Conservation (phyloP, 2,113 vertebrate species). For the Danio rerio region DNA sequence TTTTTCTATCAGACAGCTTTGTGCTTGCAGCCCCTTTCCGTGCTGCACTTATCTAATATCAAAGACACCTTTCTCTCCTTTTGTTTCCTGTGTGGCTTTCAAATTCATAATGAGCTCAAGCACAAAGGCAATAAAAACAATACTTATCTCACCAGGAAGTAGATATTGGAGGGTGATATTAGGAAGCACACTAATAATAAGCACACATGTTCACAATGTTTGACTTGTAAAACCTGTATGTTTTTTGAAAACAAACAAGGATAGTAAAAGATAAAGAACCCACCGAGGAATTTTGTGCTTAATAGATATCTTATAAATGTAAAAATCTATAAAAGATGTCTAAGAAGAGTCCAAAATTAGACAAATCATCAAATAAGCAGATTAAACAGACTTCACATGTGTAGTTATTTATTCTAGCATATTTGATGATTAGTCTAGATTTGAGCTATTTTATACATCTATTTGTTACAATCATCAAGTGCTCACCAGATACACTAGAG, state of each 20-base stretch:
- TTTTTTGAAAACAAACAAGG: background rate
- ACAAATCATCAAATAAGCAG: too few species aligned
- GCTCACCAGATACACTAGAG: too few species aligned
- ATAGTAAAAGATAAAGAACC: background rate
- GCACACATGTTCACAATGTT: slow-evolving; percentile 2
- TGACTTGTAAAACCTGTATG: background rate
- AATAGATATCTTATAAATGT: too few species aligned
- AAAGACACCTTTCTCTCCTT: slow-evolving; percentile 38
- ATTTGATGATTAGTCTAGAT: too few species aligned
- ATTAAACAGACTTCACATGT: too few species aligned
- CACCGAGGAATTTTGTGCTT: too few species aligned
- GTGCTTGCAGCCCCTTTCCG: slow-evolving; percentile 19
- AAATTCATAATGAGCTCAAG: slow-evolving; percentile 39
- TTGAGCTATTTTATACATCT: too few species aligned
- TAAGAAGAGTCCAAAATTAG: too few species aligned
- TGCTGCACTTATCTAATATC: slow-evolving; percentile 44
- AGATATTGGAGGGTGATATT: background rate
- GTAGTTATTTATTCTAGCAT: too few species aligned
- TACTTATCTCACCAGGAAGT: slow-evolving; percentile 34
- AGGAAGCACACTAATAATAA: slow-evolving; percentile 37
- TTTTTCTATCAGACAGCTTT: slow-evolving; percentile 49
- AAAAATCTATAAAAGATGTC: too few species aligned
- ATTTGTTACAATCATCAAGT: too few species aligned
- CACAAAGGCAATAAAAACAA: slow-evolving; percentile 48
- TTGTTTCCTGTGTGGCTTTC: slow-evolving; percentile 33